Base-by-base conservation (phyloP, 1,140 invertebrate species). In the Anastatus disparis region DNA sequence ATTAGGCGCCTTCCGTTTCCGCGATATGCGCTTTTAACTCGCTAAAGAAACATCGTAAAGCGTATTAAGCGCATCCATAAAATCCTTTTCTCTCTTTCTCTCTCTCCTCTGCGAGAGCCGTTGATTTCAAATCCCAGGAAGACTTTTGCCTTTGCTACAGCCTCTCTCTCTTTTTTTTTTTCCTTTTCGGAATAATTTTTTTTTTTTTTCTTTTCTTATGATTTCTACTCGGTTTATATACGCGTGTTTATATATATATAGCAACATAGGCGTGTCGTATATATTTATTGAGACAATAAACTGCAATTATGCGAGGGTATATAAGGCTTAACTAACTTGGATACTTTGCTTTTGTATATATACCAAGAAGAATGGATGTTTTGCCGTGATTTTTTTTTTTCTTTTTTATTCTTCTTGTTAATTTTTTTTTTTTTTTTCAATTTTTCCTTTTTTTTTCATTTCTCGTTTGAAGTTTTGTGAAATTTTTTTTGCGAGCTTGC, bases 221-320 rank as follows among this genome's bases (percentile, higher is more conserved):
- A n/a, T n/a, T n/a, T n/a, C n/a, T n/a, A n/a, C n/a, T n/a, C n/a
- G n/a, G n/a, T n/a, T n/a, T n/a, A n/a, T n/a, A n/a, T n/a, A n/a
- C n/a, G n/a, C n/a, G n/a, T n/a, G n/a, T n/a, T n/a, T n/a, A n/a
- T n/a, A n/a, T n/a, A n/a, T n/a, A n/a, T n/a, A n/a, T 24, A 35
- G 59, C 65, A n/a, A n/a, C n/a, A n/a, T n/a, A 68, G 56, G 20
- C 70, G 69, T 73, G 74, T 79, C 77, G 68, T 81, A 75, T 82
- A 80, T 81, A 81, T 83, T 83, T 83, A 83, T 83, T 78, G 78
- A 71, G 76, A 82, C 81, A 81, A 80, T 83, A 82, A 83, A 83
- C 76, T 76, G 79, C 76, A 83, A 83, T 83, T 81, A 82, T 79
- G 53, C 72, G 62, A 71, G n/a, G 69, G 79, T 76, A 79, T 74